phyloP scores from a whole-genome alignment of 1,140 invertebrate species.

The Sminthurinus signatus region DNA sequence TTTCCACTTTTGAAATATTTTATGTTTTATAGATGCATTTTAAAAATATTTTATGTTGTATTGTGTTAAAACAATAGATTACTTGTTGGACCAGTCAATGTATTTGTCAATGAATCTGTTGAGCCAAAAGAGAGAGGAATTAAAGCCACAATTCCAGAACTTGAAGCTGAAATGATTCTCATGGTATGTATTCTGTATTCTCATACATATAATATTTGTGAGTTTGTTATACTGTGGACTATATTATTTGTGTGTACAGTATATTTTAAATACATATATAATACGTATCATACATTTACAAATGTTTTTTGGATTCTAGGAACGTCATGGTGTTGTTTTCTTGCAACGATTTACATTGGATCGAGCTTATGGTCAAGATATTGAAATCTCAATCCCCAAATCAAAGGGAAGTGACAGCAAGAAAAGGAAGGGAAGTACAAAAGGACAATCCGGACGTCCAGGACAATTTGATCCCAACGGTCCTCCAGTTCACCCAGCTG shows the following conservation, averaged over 20 bases:
- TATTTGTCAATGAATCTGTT: conserved; percentile 35
- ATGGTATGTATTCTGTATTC: too few relatives aligned
- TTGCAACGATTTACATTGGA: conserved; percentile 39
- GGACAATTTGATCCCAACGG: conserved; percentile 29
- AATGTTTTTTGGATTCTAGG: conserved; percentile 14
- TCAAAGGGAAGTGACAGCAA: conserved; percentile 19
- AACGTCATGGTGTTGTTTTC: conserved; percentile 41
- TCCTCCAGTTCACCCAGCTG: conserved; percentile 9
- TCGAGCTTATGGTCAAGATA: conserved; percentile 40
- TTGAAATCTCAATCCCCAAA: conserved; percentile 40
- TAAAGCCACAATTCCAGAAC: conserved; percentile 37
- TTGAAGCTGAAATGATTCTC: conserved; percentile 39
- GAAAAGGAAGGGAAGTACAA: conserved; percentile 25
- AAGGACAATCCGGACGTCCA: not conserved
- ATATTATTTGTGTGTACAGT: too few relatives aligned
- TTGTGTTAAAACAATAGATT: conserved; percentile 20
- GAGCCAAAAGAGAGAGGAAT: conserved; percentile 38
- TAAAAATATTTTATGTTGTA: not conserved
- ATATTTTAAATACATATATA: too few relatives aligned
- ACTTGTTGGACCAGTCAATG: conserved; percentile 36
- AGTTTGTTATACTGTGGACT: too few relatives aligned
- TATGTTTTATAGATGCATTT: not conserved
- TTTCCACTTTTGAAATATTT: not conserved
- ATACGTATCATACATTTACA: not conserved
- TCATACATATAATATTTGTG: too few relatives aligned